Conservation (phyloP, 2,797 vertebrate genomes). For the Pampus argenteus region DNA sequence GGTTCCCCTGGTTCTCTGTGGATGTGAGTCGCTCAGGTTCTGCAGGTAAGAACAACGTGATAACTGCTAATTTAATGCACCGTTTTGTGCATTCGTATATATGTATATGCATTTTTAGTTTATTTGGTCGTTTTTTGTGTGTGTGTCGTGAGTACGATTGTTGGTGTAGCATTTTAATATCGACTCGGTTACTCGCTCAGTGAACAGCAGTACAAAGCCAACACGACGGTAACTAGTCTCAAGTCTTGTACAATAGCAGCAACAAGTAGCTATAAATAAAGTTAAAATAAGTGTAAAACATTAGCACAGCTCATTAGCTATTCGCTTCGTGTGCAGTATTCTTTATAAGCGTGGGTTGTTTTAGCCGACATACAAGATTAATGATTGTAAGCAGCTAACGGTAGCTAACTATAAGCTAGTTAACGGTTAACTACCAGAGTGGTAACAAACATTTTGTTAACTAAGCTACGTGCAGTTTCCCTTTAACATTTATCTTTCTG, state of each 20-base stretch:
- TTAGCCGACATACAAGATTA: not conserved
- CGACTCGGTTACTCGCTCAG: not conserved
- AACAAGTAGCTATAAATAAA: constrained; percentile 53
- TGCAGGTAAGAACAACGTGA: constrained; percentile 39
- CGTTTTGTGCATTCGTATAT: accelerated
- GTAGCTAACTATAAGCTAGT: constrained; percentile 46
- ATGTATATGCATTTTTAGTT: accelerated
- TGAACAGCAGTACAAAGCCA: constrained; percentile 22
- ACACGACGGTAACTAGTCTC: not conserved
- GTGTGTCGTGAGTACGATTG: not conserved
- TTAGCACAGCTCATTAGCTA: accelerated
- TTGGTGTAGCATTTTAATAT: constrained; percentile 43
- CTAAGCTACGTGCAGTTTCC: not conserved
- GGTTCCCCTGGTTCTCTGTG: constrained; percentile 14
- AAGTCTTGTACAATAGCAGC: not conserved
- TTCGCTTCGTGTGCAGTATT: not conserved
- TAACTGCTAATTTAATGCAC: accelerated
- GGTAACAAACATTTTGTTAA: no score
- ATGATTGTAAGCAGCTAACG: constrained; percentile 26
- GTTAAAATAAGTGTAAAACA: constrained; percentile 19
- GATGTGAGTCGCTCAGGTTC: constrained; percentile 10
- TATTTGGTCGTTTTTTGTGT: not conserved
- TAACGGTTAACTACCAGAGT: constrained; percentile 32
- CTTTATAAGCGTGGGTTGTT: not conserved
- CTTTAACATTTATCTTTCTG: no score